phyloP scores from a whole-genome alignment of 1,140 invertebrate species.

The Steinernema feltiae region DNA sequence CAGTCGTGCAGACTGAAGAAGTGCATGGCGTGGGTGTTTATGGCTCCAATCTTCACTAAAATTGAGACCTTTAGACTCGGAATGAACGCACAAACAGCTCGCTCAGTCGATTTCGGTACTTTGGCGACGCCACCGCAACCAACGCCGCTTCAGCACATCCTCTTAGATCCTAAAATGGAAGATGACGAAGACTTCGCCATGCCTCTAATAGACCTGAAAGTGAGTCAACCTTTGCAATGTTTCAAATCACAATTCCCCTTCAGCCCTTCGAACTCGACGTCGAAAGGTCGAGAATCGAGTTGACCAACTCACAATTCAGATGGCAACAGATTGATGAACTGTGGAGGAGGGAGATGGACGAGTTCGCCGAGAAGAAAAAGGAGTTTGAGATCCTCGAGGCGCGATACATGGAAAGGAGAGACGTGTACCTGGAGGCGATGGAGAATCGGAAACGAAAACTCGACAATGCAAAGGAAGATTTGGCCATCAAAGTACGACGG shows the following conservation, averaged over 20 bases:
- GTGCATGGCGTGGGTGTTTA: not conserved
- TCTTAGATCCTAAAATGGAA: not conserved
- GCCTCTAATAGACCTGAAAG: not conserved
- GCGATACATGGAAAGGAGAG: not conserved
- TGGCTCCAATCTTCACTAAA: not conserved
- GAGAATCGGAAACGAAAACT: not conserved
- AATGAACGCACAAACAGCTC: not conserved
- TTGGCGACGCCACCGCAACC: not conserved
- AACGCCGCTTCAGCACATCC: not conserved
- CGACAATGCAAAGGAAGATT: not conserved
- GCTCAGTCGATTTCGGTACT: not conserved
- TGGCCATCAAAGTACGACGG: not conserved
- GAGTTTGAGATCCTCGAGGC: not conserved
- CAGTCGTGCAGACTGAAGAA: not conserved
- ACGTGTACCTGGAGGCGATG: not conserved
- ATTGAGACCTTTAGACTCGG: not conserved
- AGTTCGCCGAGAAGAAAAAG: not conserved
- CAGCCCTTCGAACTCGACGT: not conserved
- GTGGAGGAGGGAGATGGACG: not conserved
- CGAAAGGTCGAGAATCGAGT: not conserved
- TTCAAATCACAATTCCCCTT: not conserved
- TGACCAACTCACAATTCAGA: not conserved
- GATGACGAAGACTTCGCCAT: not conserved
- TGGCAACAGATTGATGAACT: not conserved
- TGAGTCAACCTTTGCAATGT: not conserved